phyloP scores from a whole-genome alignment of 2,113 vertebrate species.

The Eidolon helvum region DNA sequence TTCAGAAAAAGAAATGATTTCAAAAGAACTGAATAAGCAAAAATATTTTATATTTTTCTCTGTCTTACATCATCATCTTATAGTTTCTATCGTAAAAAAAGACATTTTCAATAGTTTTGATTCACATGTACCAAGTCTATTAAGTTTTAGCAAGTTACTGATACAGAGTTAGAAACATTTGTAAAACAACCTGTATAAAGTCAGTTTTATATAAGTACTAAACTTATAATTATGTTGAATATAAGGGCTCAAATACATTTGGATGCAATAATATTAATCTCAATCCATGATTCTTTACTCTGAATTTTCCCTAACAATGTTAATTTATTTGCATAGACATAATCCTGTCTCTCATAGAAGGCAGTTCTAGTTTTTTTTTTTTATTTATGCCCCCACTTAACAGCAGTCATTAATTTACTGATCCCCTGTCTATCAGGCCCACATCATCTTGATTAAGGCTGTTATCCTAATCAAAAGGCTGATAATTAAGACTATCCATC shows the following conservation, averaged over 20 bases:
- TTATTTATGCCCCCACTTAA: conserved; percentile 82
- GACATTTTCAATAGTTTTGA: neutral
- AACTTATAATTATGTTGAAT: conserved; percentile 2
- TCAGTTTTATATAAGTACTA: conserved; percentile 42
- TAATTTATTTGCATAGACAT: conserved; percentile 58
- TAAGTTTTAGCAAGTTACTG: conserved; percentile 23
- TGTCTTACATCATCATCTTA: neutral
- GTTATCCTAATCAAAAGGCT: conserved; percentile 91
- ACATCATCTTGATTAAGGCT: conserved; percentile 89
- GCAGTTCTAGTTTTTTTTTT: conserved; percentile 79
- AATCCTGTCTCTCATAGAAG: conserved; percentile 74
- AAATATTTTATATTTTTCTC: neutral
- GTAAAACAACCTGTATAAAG: conserved; percentile 59
- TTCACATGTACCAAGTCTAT: neutral
- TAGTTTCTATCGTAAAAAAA: neutral
- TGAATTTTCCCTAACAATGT: conserved; percentile 66
- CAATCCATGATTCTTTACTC: neutral
- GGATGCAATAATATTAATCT: conserved; percentile 44
- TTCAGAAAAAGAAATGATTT: neutral
- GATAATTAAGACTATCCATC: conserved; percentile 91
- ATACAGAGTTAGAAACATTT: conserved; percentile 57
- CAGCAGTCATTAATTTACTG: conserved; percentile 89
- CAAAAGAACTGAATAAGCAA: neutral
- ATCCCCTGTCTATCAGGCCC: conserved; percentile 87
- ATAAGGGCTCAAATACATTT: neutral